These are phyloP conservation scores for Aplocera efformata DNA, from an alignment of 2,888 invertebrate genomes.

Conservation along the genomic window DNA sequence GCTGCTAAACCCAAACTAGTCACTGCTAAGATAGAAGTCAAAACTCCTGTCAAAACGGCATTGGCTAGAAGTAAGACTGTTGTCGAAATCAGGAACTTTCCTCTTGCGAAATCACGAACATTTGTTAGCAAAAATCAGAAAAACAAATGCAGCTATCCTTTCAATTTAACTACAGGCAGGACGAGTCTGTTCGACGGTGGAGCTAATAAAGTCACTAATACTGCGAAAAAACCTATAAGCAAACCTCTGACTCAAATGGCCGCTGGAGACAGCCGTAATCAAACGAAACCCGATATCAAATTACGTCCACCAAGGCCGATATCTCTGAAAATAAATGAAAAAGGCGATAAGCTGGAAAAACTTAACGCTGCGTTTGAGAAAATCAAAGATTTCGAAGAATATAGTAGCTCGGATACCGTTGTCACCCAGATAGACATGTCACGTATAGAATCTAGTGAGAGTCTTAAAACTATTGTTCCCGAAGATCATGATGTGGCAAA, in stretches of 20 bases:
- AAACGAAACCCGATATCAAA: slow-evolving; percentile 50
- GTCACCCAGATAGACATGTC: slow-evolving; percentile 68
- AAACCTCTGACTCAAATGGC: slow-evolving; percentile 51
- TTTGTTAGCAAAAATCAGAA: slow-evolving; percentile 58
- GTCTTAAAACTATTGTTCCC: slow-evolving; percentile 71
- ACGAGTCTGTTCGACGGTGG: slow-evolving; percentile 66
- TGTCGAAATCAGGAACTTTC: slow-evolving; percentile 60
- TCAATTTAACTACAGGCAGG: slow-evolving; percentile 72
- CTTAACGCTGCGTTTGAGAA: slow-evolving; percentile 46
- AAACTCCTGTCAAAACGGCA: slow-evolving; percentile 46
- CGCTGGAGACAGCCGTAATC: slow-evolving; percentile 55
- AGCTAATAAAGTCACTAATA: slow-evolving; percentile 33
- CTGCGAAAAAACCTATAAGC: slow-evolving; percentile 43
- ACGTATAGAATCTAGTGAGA: slow-evolving; percentile 73
- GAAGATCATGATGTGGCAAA: slow-evolving; percentile 63
- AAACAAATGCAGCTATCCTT: slow-evolving; percentile 74
- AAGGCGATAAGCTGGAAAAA: slow-evolving; percentile 51
- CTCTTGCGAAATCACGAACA: slow-evolving; percentile 46
- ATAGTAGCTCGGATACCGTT: slow-evolving; percentile 81
- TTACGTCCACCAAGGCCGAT: slow-evolving; percentile 55
- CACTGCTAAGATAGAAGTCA: slow-evolving; percentile 54
- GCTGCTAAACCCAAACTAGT: slow-evolving; percentile 72
- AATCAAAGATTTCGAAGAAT: slow-evolving; percentile 60
- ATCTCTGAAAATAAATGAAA: slow-evolving; percentile 58
- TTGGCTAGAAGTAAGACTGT: slow-evolving; percentile 69